Evolutionary conservation across 2,113 vertebrate genomes (phyloP).

Genomic region (Vulpes ferrilata): DNA sequence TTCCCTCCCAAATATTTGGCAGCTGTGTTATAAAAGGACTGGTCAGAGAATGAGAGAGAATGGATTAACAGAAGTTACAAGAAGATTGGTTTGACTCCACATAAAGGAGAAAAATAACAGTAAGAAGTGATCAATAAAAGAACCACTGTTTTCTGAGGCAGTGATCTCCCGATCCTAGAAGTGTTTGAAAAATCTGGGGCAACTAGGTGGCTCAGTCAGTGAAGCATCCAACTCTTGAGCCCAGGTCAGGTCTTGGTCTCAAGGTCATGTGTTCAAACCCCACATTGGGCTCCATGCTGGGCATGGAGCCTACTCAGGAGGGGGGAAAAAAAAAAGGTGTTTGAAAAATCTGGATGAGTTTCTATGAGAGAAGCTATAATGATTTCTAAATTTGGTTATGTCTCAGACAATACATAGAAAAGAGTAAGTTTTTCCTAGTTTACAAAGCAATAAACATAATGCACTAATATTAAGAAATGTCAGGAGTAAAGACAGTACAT

Average conservation of each 20-base stretch:
- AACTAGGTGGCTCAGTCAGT: background rate
- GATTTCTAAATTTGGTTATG: background rate
- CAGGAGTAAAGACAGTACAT: background rate
- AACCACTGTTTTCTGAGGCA: slow-evolving; percentile 27
- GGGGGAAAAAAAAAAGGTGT: background rate
- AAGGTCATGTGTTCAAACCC: background rate
- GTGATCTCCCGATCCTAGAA: background rate
- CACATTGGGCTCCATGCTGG: background rate
- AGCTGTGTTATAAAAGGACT: slow-evolving; percentile 42
- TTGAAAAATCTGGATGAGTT: background rate
- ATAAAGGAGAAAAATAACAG: background rate
- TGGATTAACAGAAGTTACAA: background rate
- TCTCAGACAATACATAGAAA: slow-evolving; percentile 6
- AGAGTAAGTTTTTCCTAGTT: slow-evolving; percentile 34
- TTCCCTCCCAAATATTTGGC: background rate
- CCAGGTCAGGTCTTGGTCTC: background rate
- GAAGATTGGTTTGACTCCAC: background rate
- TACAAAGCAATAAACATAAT: background rate
- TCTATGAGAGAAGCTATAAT: slow-evolving; percentile 19
- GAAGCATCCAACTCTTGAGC: background rate
- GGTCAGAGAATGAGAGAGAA: background rate
- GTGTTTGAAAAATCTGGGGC: background rate
- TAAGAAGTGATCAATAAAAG: slow-evolving; percentile 22
- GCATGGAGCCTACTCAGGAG: background rate
- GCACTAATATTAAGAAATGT: slow-evolving; percentile 33